A percentile compares a stretch with the other conserved stretches of the same genome.
phyloP scores from a whole-genome alignment of 2,113 vertebrate genomes.

The Gasterosteus aculeatus region DNA sequence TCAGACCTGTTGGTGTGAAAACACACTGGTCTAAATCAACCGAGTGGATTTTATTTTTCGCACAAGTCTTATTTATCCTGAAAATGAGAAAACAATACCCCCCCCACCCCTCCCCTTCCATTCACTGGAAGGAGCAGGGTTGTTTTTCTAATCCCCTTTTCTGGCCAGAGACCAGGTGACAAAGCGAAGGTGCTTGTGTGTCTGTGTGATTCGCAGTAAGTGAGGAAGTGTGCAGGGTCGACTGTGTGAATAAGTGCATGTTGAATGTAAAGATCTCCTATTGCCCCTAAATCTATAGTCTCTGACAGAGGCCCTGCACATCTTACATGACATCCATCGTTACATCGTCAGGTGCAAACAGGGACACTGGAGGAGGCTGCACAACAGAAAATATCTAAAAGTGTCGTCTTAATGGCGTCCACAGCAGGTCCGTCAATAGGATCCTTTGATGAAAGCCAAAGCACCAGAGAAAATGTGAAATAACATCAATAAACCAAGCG shows the following conservation, averaged over 20 bases:
- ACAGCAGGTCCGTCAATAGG: background rate
- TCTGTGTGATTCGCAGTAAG: constrained; percentile 32
- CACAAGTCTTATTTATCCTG: background rate
- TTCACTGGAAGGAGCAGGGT: constrained; percentile 24
- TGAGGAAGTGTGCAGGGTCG: constrained; percentile 15
- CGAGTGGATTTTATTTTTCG: constrained; percentile 9
- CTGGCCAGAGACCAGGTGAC: constrained; percentile 30
- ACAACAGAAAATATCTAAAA: background rate
- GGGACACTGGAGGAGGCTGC: background rate
- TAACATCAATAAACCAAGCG: constrained; percentile 27
- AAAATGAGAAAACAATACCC: background rate
- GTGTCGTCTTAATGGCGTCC: background rate
- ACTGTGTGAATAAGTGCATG: background rate
- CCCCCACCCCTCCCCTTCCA: background rate
- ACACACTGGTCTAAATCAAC: background rate
- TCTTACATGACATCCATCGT: background rate
- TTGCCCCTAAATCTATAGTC: background rate
- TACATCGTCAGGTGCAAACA: background rate
- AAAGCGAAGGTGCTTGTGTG: constrained; percentile 5
- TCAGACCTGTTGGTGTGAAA: constrained; percentile 2
- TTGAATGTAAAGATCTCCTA: background rate
- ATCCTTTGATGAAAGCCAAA: background rate
- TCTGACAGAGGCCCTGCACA: background rate
- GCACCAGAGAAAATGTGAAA: background rate
- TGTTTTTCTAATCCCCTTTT: constrained; percentile 32